Base-by-base conservation (phyloP, 2,113 vertebrate species). In the Nerophis lumbriciformis region DNA sequence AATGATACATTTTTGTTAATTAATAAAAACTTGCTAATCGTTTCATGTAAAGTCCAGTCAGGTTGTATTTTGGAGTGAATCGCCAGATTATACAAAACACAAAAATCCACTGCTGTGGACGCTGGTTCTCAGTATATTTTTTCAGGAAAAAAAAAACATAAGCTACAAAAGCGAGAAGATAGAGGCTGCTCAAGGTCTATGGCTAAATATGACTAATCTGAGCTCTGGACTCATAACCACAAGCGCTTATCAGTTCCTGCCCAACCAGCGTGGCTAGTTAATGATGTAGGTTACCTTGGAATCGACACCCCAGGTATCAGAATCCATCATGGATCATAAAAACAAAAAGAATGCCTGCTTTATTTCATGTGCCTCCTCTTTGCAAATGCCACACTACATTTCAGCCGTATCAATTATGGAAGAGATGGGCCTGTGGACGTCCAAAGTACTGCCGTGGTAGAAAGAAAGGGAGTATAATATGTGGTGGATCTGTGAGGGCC, bases 351-450 rank as follows among this genome's bases (percentile, higher is more conserved):
- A 85, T 57, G 83, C 72, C 76, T 54, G 63, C 65, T 63, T 77
- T 66, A 64, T 75, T 80, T 77, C 68, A 76, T 68, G 69, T 28
- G 72, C 77, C 67, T 74, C 74, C 66, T 77, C 59, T 81, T 77
- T 72, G 74, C 56, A 83, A 87, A 88, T 85, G 80, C 80, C 80
- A 84, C 64, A 69, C 72, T 37, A 55, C 73, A 78, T 87, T 78
- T 79, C 59, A 62, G 76, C 55, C 72, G 83, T 76, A 86, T 88
- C 75, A 85, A 86, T 87, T 82, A 85, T 88, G 80, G 71, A 87
- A 60, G 72, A 82, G 78, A 63, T 61, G 71, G 72, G 76, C 75
- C 78, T 48, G 75, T 64, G 69, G 77, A 71, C 65, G 56, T 71
- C 63, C 49, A 60, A 64, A 42, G 64, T 19, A 59, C 53, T 38